Conservation (phyloP, 2,797 vertebrate genomes). For the Danio aesculapii region DNA sequence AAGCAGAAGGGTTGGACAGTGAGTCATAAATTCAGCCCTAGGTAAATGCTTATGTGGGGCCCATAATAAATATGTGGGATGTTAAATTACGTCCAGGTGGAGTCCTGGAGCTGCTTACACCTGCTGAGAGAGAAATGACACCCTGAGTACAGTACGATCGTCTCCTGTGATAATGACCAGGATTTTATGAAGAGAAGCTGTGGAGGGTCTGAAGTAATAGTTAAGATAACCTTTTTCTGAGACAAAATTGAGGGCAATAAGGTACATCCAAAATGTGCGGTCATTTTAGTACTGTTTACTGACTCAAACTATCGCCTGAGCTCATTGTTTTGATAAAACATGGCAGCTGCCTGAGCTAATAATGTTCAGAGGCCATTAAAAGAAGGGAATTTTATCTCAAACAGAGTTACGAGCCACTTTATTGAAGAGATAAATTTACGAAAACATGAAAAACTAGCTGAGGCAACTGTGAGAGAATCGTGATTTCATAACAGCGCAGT, state of each 20-base stretch:
- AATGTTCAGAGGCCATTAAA: not conserved
- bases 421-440: slow-evolving; percentile 20
- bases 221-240: not conserved
- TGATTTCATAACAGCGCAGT: slow-evolving; percentile 25
- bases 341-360: not conserved
- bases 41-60: slow-evolving; percentile 11
- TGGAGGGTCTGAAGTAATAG: slow-evolving; percentile 7
- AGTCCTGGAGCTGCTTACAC: slow-evolving; percentile 63
- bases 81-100: slow-evolving; percentile 72
- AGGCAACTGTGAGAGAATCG: slow-evolving; percentile 10
- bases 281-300: not conserved
- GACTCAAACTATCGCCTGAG: not conserved
- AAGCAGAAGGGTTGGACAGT: slow-evolving; percentile 28
- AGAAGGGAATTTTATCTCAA: not conserved
- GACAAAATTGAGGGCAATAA: too few relatives aligned
- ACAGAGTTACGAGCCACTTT: not conserved
- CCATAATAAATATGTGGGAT: slow-evolving; percentile 51
- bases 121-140: slow-evolving; percentile 63
- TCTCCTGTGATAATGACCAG: slow-evolving; percentile 29
- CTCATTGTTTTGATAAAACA: slow-evolving; percentile 35
- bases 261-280: not conserved
- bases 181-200: slow-evolving; percentile 23
- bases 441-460: slow-evolving; percentile 20
- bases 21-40: slow-evolving; percentile 38
- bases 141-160: slow-evolving; percentile 64